Evolutionary conservation across 2,888 invertebrate species (phyloP).

Genomic region (Nephrotoma flavescens): DNA sequence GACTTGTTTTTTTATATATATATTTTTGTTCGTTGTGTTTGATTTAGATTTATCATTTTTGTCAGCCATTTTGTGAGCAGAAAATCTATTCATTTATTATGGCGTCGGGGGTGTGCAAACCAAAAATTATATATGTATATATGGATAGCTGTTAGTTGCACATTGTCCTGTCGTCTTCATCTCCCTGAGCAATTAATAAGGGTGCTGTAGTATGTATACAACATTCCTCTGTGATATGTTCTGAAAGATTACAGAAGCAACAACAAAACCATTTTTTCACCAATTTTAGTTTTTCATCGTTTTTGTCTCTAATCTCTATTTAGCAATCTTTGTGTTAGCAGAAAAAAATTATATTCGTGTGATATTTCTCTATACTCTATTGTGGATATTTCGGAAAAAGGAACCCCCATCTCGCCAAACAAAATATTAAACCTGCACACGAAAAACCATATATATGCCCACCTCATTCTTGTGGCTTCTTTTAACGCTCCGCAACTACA

Average conservation of each 20-base stretch:
- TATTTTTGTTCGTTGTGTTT: background rate
- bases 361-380: background rate
- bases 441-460: background rate
- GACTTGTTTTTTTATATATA: background rate
- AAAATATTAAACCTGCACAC: background rate
- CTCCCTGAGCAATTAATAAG: background rate
- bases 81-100: background rate
- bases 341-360: background rate
- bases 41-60: background rate
- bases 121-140: background rate
- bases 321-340: background rate
- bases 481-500: background rate
- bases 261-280: background rate
- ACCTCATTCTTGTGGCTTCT: background rate
- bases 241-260: background rate
- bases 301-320: background rate
- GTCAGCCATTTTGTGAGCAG: background rate
- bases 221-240: background rate
- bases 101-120: background rate
- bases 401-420: background rate
- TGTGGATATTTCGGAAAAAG: background rate
- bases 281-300: background rate
- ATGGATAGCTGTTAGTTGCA: background rate
- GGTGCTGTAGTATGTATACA: background rate
- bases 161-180: background rate